Conservation (phyloP, 2,888 invertebrate genomes). For the Desoria tigrina region DNA sequence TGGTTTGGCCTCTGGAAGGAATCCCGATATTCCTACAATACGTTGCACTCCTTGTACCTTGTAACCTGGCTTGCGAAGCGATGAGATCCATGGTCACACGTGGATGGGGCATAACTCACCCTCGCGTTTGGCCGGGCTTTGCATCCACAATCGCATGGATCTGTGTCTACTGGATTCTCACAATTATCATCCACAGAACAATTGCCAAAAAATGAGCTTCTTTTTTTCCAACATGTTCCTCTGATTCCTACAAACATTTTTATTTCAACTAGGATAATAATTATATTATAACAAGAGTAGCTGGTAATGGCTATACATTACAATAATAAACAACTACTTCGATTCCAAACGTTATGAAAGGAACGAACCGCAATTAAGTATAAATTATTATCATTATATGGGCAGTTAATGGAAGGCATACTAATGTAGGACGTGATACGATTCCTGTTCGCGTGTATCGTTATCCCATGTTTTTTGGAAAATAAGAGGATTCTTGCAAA, state of each 20-base stretch:
- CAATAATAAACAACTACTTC: neutral
- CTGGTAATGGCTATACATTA: neutral
- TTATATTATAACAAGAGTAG: neutral
- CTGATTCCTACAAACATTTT: neutral
- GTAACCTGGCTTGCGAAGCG: slow-evolving; percentile 42
- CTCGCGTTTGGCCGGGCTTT: slow-evolving; percentile 44
- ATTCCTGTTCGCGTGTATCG: no score
- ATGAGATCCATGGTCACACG: slow-evolving; percentile 40
- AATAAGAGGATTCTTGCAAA: no score
- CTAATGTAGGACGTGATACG: no score
- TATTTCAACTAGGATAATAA: neutral
- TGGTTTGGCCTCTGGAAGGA: slow-evolving; percentile 45
- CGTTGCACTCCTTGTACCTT: slow-evolving; percentile 37
- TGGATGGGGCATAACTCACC: slow-evolving; percentile 40
- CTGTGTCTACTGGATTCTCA: slow-evolving; percentile 36
- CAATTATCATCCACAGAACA: slow-evolving; percentile 35
- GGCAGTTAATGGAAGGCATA: no score
- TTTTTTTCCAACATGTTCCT: slow-evolving; percentile 1
- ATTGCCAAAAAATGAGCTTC: slow-evolving; percentile 20
- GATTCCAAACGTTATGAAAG: no score
- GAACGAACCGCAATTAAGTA: no score
- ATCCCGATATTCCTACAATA: slow-evolving; percentile 39
- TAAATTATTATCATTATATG: no score
- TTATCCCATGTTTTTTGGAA: no score
- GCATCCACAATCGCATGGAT: slow-evolving; percentile 40